These are phyloP conservation scores for Sitobion miscanthi DNA, from an alignment of 1,140 invertebrate genomes.

Conservation along the genomic window DNA sequence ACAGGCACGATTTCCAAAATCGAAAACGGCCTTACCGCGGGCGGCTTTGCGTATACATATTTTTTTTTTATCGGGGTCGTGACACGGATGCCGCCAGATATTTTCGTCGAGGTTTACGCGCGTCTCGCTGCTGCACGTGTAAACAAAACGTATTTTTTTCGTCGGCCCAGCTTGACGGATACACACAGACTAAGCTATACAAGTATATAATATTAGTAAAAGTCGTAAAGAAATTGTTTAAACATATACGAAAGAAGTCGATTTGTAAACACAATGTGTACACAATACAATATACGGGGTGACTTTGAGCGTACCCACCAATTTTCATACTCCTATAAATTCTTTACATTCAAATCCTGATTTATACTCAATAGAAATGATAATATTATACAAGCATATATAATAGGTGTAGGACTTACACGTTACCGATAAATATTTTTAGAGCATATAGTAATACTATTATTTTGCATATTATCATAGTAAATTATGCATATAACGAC, in stretches of 20 bases:
- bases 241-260: neutral
- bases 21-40: neutral
- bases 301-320: neutral
- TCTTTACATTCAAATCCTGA: no score
- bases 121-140: neutral
- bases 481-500: no score
- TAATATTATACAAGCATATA: no score
- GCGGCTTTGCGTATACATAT: neutral
- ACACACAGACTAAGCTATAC: neutral
- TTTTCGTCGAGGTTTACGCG: neutral
- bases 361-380: no score
- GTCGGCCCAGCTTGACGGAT: neutral
- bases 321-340: neutral
- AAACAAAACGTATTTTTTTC: slow-evolving; percentile 22
- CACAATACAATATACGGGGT: neutral
- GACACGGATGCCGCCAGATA: neutral
- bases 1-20: neutral
- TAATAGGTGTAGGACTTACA: no score
- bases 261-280: neutral
- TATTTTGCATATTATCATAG: no score
- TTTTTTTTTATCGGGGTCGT: neutral
- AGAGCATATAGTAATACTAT: no score
- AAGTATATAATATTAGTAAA: neutral
- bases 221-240: neutral
- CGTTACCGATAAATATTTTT: no score